Conservation (phyloP, 2,797 vertebrate species). For the Acanthopagrus latus region DNA sequence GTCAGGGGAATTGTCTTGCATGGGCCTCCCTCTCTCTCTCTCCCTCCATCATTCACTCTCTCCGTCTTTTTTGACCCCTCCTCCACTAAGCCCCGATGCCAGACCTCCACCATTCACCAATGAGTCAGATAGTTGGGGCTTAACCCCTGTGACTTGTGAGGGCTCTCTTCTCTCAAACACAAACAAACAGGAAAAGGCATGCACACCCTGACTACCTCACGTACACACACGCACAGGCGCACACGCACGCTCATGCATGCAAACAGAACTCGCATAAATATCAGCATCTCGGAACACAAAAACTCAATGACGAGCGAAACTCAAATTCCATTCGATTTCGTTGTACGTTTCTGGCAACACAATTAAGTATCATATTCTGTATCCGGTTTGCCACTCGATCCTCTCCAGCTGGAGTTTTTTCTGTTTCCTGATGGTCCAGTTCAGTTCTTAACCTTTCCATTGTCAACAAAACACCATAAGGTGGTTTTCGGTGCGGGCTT, state of each 20-base stretch:
- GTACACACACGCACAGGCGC: slow-evolving; percentile 2
- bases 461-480: slow-evolving; percentile 54
- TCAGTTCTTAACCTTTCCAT: slow-evolving; percentile 18
- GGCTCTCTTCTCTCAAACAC: slow-evolving; percentile 62
- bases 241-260: slow-evolving; percentile 3
- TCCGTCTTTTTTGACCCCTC: slow-evolving; percentile 66
- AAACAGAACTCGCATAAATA: slow-evolving; percentile 1
- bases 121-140: slow-evolving; percentile 71
- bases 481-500: slow-evolving; percentile 25
- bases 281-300: background rate
- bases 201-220: slow-evolving; percentile 26
- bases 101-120: slow-evolving; percentile 74
- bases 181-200: slow-evolving; percentile 73
- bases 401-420: slow-evolving; percentile 7
- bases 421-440: slow-evolving; percentile 19
- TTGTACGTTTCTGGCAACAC: background rate
- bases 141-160: slow-evolving; percentile 72
- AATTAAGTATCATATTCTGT: slow-evolving; percentile 2
- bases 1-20: slow-evolving; percentile 79
- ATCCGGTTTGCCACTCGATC: slow-evolving; percentile 4
- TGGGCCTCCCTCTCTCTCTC: slow-evolving; percentile 67
- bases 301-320: background rate
- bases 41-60: slow-evolving; percentile 74
- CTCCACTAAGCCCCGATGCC: slow-evolving; percentile 69
- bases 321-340: slow-evolving; percentile 3